Evolutionary conservation across 2,113 vertebrate genomes (phyloP).

Genomic region (cattle (Bos taurus)): DNA sequence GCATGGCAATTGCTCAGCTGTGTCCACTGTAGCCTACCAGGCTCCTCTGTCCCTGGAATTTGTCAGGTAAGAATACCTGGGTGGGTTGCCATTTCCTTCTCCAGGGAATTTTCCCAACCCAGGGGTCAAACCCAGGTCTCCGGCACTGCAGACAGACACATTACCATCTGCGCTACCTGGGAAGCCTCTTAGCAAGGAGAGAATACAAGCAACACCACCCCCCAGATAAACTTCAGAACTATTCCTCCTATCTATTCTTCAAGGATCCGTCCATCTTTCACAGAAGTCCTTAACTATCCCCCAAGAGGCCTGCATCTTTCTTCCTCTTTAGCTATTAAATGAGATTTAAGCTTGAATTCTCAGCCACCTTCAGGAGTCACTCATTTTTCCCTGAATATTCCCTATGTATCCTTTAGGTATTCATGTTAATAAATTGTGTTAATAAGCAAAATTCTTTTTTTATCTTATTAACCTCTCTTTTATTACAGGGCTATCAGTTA

Average conservation of each 20-base stretch:
- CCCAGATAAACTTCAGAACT: not conserved
- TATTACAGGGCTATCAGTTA: not conserved
- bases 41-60: not conserved
- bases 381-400: not conserved
- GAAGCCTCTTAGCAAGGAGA: not conserved
- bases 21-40: not conserved
- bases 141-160: not conserved
- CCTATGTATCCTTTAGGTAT: not conserved
- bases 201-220: not conserved
- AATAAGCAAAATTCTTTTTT: not conserved
- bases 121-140: not conserved
- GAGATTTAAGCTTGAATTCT: not conserved
- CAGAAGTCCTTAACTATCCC: not conserved
- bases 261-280: not conserved
- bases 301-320: not conserved
- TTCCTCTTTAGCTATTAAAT: not conserved
- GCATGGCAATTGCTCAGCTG: not conserved
- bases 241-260: not conserved
- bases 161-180: not conserved
- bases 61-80: accelerated
- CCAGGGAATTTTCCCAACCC: not conserved
- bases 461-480: not conserved
- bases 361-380: not conserved
- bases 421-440: not conserved
- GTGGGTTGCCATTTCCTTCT: not conserved